These are phyloP conservation scores for Prionailurus viverrinus DNA, from an alignment of 2,113 vertebrate species.

Conservation along the genomic window DNA sequence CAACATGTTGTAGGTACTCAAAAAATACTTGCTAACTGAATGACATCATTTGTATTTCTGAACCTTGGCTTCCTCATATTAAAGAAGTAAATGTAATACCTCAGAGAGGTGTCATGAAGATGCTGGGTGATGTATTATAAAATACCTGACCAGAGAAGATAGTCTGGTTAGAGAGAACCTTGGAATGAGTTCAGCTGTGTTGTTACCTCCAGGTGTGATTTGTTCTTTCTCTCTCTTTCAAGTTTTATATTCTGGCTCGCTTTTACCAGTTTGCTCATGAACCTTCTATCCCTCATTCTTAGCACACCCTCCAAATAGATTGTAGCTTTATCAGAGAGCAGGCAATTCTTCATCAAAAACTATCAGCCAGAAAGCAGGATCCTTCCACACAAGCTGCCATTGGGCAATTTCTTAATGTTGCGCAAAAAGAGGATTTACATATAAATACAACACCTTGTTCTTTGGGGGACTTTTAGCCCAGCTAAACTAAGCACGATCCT, in stretches of 20 bases:
- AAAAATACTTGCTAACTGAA: neutral
- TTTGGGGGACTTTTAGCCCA: constrained; percentile 9
- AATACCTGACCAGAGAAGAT: neutral
- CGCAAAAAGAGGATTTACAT: neutral
- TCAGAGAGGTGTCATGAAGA: constrained; percentile 17
- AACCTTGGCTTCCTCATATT: neutral
- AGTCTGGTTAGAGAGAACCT: neutral
- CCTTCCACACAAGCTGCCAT: neutral
- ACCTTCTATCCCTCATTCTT: neutral
- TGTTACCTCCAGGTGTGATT: neutral
- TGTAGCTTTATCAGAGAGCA: constrained; percentile 16
- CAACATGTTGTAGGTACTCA: neutral
- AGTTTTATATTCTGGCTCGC: constrained; percentile 9
- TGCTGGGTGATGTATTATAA: neutral
- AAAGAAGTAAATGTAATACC: neutral
- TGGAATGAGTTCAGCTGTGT: constrained; percentile 9
- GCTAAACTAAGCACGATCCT: constrained; percentile 16
- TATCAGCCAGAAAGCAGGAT: neutral
- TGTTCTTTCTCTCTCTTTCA: constrained; percentile 1
- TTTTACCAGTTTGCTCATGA: constrained; percentile 53
- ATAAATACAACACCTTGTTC: neutral
- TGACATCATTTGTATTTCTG: neutral
- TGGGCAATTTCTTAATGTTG: neutral
- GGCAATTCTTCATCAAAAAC: neutral
- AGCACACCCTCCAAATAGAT: neutral